A percentile compares a stretch with the other conserved stretches of the same genome.
These are phyloP conservation scores for Sorex araneus DNA, from an alignment of 2,113 vertebrate species.

Conservation along the genomic window DNA sequence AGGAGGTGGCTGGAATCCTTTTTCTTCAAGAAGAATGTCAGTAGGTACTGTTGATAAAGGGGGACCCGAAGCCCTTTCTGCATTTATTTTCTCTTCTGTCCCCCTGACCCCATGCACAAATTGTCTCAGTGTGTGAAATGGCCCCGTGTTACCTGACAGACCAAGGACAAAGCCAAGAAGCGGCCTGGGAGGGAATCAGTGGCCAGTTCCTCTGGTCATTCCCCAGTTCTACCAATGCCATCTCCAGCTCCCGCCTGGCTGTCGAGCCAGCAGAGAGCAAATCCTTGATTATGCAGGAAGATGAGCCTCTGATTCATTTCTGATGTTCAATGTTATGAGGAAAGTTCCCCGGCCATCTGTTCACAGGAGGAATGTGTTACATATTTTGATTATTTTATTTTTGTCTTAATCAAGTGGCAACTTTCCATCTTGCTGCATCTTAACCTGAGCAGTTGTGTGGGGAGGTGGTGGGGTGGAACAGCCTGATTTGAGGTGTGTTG, in stretches of 20 bases:
- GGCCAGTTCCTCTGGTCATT: neutral
- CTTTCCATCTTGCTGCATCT: slow-evolving; percentile 53
- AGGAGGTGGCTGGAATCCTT: neutral
- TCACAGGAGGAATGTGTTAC: slow-evolving; percentile 45
- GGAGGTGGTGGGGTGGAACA: slow-evolving; percentile 36
- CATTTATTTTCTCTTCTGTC: neutral
- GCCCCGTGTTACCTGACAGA: neutral
- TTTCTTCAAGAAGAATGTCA: slow-evolving; percentile 43
- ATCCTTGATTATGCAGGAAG: slow-evolving; percentile 75
- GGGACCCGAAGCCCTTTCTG: neutral
- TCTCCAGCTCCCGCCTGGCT: slow-evolving; percentile 39
- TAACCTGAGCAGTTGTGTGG: slow-evolving; percentile 66
- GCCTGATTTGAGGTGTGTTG: neutral
- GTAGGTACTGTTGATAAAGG: slow-evolving; percentile 26
- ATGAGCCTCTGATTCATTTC: slow-evolving; percentile 81
- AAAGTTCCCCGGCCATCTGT: slow-evolving; percentile 79
- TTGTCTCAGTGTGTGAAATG: neutral
- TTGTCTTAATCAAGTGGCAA: slow-evolving; percentile 79
- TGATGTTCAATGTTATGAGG: slow-evolving; percentile 67
- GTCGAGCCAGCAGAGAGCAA: slow-evolving; percentile 43
- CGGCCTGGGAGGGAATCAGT: neutral
- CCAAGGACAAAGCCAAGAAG: neutral
- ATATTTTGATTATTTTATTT: slow-evolving; percentile 76
- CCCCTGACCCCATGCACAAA: fast-evolving
- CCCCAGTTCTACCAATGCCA: slow-evolving; percentile 28